phyloP scores from a whole-genome alignment of 2,113 vertebrate genomes.

The Sialia sialis region DNA sequence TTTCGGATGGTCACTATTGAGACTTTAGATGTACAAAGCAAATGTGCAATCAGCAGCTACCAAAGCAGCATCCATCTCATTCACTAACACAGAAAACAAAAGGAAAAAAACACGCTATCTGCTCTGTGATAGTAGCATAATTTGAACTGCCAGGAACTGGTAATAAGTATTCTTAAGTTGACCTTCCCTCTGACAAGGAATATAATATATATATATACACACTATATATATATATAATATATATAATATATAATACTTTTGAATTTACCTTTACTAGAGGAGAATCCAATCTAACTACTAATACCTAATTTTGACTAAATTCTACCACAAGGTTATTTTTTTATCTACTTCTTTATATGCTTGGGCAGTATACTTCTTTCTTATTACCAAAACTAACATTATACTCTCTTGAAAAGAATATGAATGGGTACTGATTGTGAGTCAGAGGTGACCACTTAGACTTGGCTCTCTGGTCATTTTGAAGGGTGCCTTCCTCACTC shows the following conservation, averaged over 20 bases:
- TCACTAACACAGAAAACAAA: neutral
- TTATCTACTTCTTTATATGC: neutral
- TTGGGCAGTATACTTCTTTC: neutral
- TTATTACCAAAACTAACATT: neutral
- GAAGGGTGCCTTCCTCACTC: neutral
- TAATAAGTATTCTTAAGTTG: fast-evolving
- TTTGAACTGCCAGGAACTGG: neutral
- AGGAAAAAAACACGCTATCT: neutral
- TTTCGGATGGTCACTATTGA: neutral
- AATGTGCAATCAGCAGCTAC: neutral
- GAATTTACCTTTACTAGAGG: neutral
- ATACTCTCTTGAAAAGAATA: neutral
- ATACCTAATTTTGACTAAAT: neutral
- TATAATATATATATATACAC: no score
- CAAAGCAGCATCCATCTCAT: neutral
- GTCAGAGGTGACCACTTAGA: neutral
- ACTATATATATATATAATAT: no score
- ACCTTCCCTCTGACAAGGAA: neutral
- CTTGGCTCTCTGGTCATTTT: neutral
- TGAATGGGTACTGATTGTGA: neutral
- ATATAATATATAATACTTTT: neutral
- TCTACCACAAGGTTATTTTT: neutral
- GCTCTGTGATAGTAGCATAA: neutral
- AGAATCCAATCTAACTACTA: neutral
- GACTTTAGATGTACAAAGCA: neutral